Conservation (phyloP, 2,113 vertebrate genomes). For the Oplegnathus fasciatus region DNA sequence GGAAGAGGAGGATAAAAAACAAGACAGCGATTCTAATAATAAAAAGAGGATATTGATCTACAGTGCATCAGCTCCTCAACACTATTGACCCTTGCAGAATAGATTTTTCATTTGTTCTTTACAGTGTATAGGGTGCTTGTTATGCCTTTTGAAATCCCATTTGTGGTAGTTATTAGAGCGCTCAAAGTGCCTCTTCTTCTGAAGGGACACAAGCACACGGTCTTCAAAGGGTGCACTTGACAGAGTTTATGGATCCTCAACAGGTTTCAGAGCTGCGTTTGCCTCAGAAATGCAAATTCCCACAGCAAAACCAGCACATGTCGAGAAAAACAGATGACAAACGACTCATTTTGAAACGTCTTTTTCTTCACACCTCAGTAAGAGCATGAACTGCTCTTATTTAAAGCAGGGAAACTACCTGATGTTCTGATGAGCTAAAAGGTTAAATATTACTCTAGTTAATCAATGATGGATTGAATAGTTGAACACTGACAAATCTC, state of each 20-base stretch:
- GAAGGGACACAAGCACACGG: background rate
- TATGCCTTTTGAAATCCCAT: slow-evolving; percentile 39
- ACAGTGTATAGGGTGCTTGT: slow-evolving; percentile 45
- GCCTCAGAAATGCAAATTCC: slow-evolving; percentile 31
- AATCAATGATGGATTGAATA: background rate
- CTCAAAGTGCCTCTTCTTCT: background rate
- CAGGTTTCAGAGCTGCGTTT: background rate
- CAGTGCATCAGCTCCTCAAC: slow-evolving; percentile 22
- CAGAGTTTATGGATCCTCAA: background rate
- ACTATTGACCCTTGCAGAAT: slow-evolving; percentile 44
- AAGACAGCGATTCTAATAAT: slow-evolving; percentile 46
- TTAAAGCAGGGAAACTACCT: slow-evolving; percentile 18
- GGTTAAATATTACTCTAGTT: background rate
- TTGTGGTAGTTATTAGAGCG: slow-evolving; percentile 27
- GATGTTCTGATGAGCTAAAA: background rate
- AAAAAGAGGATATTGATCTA: slow-evolving; percentile 65
- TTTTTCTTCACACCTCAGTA: background rate
- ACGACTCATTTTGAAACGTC: no score
- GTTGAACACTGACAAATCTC: background rate
- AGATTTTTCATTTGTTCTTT: slow-evolving; percentile 66
- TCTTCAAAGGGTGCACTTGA: slow-evolving; percentile 17
- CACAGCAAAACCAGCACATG: background rate
- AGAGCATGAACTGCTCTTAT: slow-evolving; percentile 21
- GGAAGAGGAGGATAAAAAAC: slow-evolving; percentile 47
- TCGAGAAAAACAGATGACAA: background rate